A percentile compares a stretch with the other conserved stretches of the same genome.
These are phyloP conservation scores for Drosophila sp. DNA, from an alignment of 1,140 invertebrate species.

Conservation along the genomic window DNA sequence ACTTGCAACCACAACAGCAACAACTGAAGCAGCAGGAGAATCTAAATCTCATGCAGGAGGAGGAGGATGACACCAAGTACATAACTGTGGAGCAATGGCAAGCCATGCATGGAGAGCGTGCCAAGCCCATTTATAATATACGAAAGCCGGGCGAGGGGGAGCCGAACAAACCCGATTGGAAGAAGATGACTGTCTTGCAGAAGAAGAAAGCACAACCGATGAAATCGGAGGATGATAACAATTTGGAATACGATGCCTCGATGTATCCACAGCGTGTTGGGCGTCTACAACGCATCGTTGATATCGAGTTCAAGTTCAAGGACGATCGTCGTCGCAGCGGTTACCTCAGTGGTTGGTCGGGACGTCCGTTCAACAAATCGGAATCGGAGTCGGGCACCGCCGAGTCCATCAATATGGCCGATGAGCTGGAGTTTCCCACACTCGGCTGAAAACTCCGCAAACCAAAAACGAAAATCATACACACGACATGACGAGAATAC, in stretches of 20 bases:
- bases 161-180: slow-evolving; percentile 92
- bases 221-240: slow-evolving; percentile 67
- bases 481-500: background rate
- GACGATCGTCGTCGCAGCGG: slow-evolving; percentile 87
- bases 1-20: background rate
- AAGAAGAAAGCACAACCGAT: slow-evolving; percentile 19
- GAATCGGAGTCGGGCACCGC: slow-evolving; percentile 73
- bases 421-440: slow-evolving; percentile 96
- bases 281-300: slow-evolving; percentile 91
- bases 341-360: slow-evolving; percentile 31
- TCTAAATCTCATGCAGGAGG: background rate
- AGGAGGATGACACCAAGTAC: slow-evolving; percentile 89
- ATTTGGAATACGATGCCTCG: slow-evolving; percentile 88
- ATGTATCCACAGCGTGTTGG: slow-evolving; percentile 93
- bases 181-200: slow-evolving; percentile 88
- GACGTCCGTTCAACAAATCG: slow-evolving; percentile 5
- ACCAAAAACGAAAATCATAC: background rate
- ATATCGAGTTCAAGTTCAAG: slow-evolving; percentile 94
- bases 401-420: slow-evolving; percentile 94
- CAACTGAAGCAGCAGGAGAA: background rate
- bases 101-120: slow-evolving; percentile 88
- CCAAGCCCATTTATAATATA: slow-evolving; percentile 92
- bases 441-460: slow-evolving; percentile 86
- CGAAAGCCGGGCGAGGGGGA: slow-evolving; percentile 96
- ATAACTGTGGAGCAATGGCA: slow-evolving; percentile 95